Evolutionary conservation across 1,140 invertebrate species (phyloP).

Genomic region (Arctopsyche grandis): DNA sequence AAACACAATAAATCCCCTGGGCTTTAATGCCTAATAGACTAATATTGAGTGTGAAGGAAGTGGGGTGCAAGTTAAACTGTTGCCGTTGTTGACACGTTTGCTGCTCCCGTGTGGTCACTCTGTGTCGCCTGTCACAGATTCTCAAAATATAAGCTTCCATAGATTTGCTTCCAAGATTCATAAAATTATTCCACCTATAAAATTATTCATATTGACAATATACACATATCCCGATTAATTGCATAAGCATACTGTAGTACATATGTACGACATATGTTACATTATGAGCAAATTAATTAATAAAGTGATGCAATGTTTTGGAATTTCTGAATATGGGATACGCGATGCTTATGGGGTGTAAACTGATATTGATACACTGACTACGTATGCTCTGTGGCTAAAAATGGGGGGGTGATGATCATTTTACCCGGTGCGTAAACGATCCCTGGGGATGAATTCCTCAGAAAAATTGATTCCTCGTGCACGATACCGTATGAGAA

Average conservation of each 20-base stretch:
- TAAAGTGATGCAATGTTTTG: neutral
- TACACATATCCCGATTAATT: too few species aligned
- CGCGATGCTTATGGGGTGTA: slow-evolving; percentile 51
- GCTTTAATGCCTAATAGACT: slow-evolving; percentile 51
- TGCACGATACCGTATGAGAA: neutral
- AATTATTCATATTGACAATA: neutral
- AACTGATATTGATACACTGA: slow-evolving; percentile 52
- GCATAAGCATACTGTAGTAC: neutral
- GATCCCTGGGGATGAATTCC: slow-evolving; percentile 10
- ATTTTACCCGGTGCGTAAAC: slow-evolving; percentile 14
- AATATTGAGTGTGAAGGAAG: slow-evolving; percentile 54
- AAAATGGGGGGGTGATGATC: slow-evolving; percentile 27
- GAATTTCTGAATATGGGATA: neutral
- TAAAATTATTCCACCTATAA: neutral
- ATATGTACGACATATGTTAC: too few species aligned
- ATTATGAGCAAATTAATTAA: neutral
- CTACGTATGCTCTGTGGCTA: slow-evolving; percentile 39
- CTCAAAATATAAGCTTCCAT: neutral
- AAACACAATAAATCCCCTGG: slow-evolving; percentile 44
- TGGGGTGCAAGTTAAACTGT: slow-evolving; percentile 48
- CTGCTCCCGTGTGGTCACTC: slow-evolving; percentile 50
- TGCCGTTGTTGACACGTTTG: slow-evolving; percentile 50
- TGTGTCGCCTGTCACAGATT: neutral
- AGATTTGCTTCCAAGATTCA: neutral
- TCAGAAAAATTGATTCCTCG: neutral